These are phyloP conservation scores for Pollenia labialis DNA, from an alignment of 2,888 invertebrate species.

Conservation along the genomic window DNA sequence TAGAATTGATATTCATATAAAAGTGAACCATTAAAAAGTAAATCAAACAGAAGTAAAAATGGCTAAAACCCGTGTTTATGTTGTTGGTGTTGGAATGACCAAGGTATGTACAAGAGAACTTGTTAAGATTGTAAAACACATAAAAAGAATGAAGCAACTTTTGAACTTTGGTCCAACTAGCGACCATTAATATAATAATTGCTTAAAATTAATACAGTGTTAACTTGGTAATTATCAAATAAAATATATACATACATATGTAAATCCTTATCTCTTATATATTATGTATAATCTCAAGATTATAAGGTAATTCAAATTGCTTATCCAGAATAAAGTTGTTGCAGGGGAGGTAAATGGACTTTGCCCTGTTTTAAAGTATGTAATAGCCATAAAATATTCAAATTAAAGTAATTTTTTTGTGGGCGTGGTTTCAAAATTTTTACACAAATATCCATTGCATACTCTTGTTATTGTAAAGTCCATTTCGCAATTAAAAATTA, in stretches of 20 bases:
- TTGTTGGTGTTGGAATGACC: slow-evolving; percentile 98
- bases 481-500: too few relatives aligned
- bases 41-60: slow-evolving; percentile 74
- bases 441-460: too few relatives aligned
- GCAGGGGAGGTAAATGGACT: slow-evolving; percentile 21
- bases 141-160: slow-evolving; percentile 10
- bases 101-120: slow-evolving; percentile 86
- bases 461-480: too few relatives aligned
- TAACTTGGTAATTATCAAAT: too few relatives aligned
- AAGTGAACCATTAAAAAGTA: slow-evolving; percentile 45
- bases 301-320: not conserved
- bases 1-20: not conserved
- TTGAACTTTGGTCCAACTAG: slow-evolving; percentile 64
- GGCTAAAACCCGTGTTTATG: slow-evolving; percentile 88
- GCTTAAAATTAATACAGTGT: not conserved
- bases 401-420: not conserved
- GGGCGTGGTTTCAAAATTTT: too few relatives aligned
- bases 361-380: slow-evolving; percentile 6
- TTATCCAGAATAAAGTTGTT: not conserved
- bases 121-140: not conserved
- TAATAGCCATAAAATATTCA: too few relatives aligned
- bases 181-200: not conserved
- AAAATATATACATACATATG: too few relatives aligned
- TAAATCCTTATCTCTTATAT: not conserved
- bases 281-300: not conserved